Evolutionary conservation across 1,140 invertebrate species (phyloP), one percentile per base, ranked within the genome.

Genomic region (Fragariocoptes setiger): DNA sequence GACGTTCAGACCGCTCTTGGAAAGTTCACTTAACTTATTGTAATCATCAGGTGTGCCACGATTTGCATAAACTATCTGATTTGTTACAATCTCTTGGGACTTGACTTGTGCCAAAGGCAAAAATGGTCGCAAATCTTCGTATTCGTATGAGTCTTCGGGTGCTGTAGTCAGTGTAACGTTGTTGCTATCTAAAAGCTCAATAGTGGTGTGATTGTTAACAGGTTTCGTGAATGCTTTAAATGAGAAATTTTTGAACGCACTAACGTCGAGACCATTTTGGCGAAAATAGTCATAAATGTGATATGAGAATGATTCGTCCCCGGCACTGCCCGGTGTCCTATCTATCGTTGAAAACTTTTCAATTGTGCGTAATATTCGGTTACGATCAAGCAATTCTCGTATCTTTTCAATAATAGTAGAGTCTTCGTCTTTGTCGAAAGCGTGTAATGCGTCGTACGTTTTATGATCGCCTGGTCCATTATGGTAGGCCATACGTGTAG

Each of bases 211-310:
- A 19, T 43, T 44, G 13, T 44, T 38, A 22, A 37, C 22, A 39
- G 48, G 25, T 3, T 49, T 50, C 37, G 45, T 44, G 15, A 49
- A 52, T 5, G 52, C 37, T 8, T 48, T 35, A 15, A 50, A 48
- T 41, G 50, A 39, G 43, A 52, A 53, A 31, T 49, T 48, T 3
- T 43, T 42, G 2, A 49, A 42, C 17, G 40, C 39, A 19, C 45
- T 42, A 40, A 42, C 17, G 35, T 53, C 51, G 17, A 53, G 39
- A 5, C 41, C 41, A 38, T 52, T 35, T n/a, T 46, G 40, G 5
- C 25, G 18, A 46, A 50, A 52, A 16, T 45, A 36, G 20, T 42
- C 37, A 38, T 46, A 38, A 8, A 53, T 43, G 36, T 46, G 44
- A 19, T 37, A 39, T 5, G 50, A 45, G 20, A 51, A 46, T 17